Evolutionary conservation across 2,797 vertebrate species (phyloP).

Genomic region (Halcyon badia): DNA sequence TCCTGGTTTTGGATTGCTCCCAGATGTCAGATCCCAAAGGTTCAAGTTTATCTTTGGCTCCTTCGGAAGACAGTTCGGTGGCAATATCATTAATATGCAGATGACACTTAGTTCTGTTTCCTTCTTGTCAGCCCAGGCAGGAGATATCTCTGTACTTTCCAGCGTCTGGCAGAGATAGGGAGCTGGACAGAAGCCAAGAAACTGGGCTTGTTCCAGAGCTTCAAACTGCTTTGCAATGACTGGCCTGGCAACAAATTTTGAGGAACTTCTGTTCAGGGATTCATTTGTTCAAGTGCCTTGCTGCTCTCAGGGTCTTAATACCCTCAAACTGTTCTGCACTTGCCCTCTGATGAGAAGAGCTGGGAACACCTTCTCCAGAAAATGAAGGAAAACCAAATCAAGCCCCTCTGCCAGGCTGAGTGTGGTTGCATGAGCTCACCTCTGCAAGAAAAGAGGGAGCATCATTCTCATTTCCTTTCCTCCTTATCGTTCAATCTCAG

Average conservation of each 20-base stretch:
- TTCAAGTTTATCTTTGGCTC: constrained; percentile 18
- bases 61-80: not conserved
- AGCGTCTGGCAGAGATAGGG: constrained; percentile 38
- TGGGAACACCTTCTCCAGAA: not conserved
- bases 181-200: constrained; percentile 41
- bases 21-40: constrained; percentile 33
- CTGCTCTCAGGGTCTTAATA: not conserved
- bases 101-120: constrained; percentile 21
- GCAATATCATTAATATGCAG: constrained; percentile 47
- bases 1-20: constrained; percentile 1
- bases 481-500: not conserved
- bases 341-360: not conserved
- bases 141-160: constrained; percentile 52
- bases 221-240: constrained; percentile 13
- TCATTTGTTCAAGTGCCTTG: constrained; percentile 27
- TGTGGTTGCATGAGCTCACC: not conserved
- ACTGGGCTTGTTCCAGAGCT: constrained; percentile 30
- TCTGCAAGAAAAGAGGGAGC: not conserved
- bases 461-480: not conserved
- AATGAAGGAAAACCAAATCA: not conserved
- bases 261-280: constrained; percentile 31
- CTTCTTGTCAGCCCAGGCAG: constrained; percentile 23
- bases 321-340: not conserved
- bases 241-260: constrained; percentile 45
- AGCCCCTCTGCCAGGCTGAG: not conserved